phyloP scores from a whole-genome alignment of 2,113 vertebrate genomes.

The Charadrius vociferus region DNA sequence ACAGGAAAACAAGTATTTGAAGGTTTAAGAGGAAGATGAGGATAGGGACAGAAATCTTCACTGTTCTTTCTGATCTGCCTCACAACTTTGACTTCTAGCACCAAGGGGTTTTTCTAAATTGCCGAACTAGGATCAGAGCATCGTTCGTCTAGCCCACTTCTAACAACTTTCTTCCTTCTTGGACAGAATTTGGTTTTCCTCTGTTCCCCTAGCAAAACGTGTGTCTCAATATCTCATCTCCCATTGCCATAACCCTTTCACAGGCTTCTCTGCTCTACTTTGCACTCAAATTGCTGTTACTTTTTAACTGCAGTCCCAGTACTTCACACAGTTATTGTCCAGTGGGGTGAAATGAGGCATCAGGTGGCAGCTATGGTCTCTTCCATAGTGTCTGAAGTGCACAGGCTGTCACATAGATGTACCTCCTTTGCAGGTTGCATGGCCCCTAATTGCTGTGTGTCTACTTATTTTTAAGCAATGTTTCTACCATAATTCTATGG shows the following conservation, averaged over 20 bases:
- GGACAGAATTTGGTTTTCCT: neutral
- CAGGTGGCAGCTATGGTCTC: neutral
- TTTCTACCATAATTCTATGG: neutral
- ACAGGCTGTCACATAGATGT: neutral
- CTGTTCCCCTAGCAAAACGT: neutral
- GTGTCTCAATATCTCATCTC: neutral
- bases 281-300: neutral
- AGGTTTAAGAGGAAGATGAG: neutral
- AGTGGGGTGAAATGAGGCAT: neutral
- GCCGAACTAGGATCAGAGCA: neutral
- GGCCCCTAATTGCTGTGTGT: neutral
- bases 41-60: neutral
- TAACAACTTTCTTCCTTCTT: neutral
- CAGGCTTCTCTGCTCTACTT: neutral
- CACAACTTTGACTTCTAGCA: neutral
- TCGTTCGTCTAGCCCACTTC: neutral
- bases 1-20: neutral
- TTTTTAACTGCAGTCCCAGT: neutral
- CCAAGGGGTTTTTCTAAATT: neutral
- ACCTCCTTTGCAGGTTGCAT: neutral
- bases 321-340: neutral
- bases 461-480: neutral
- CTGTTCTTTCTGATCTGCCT: neutral
- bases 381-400: neutral
- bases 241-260: neutral